phyloP scores from a whole-genome alignment of 2,888 invertebrate genomes.

The Drymonia ruficornis region DNA sequence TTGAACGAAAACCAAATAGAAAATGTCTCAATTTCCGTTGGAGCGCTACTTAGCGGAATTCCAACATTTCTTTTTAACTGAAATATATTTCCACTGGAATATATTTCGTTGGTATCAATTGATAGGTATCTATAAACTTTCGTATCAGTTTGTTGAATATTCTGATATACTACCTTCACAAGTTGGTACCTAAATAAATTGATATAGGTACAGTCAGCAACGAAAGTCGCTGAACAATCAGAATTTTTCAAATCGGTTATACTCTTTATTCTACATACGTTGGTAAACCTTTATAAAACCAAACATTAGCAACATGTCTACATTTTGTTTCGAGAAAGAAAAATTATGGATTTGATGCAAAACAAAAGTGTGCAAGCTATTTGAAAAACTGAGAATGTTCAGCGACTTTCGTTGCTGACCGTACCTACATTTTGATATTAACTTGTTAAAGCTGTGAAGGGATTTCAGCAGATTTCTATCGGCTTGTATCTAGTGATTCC shows the following conservation, averaged over 20 bases:
- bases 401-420: too few relatives aligned
- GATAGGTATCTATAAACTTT: conserved; percentile 8
- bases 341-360: too few relatives aligned
- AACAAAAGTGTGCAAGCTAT: too few relatives aligned
- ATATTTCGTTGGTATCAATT: conserved; percentile 47
- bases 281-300: too few relatives aligned
- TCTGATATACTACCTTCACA: neutral
- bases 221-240: too few relatives aligned
- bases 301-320: too few relatives aligned
- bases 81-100: conserved; percentile 52
- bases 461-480: conserved; percentile 5
- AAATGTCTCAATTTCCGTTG: conserved; percentile 78
- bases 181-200: too few relatives aligned
- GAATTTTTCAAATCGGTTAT: too few relatives aligned
- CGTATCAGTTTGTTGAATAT: neutral
- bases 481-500: conserved; percentile 11
- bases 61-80: conserved; percentile 55
- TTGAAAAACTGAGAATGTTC: too few relatives aligned
- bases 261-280: too few relatives aligned
- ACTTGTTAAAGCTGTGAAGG: neutral
- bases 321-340: too few relatives aligned
- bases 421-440: neutral
- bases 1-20: conserved; percentile 77
- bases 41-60: conserved; percentile 61
- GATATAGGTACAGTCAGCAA: too few relatives aligned